A percentile compares a stretch with the other conserved stretches of the same genome.
Evolutionary conservation across 37 sponge, comb jelly and placozoan genomes (phyloP).

Genomic region (Halichondria panicea): DNA sequence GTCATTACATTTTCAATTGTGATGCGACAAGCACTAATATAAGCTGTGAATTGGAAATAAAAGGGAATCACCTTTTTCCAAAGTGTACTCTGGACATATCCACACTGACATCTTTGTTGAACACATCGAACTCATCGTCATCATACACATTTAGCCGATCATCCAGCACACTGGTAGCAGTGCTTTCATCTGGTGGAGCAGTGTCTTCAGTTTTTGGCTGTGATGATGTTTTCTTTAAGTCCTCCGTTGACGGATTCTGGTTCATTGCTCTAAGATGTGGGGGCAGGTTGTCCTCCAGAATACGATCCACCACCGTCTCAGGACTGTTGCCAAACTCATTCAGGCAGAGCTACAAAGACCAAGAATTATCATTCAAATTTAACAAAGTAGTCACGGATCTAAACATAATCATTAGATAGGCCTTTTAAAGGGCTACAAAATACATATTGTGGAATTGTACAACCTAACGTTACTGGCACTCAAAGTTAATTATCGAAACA

Average conservation of each 20-base stretch:
- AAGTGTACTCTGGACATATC: constrained; percentile 59
- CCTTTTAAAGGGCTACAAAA: background rate
- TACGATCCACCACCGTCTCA: constrained; percentile 17
- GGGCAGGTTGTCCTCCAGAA: constrained; percentile 39
- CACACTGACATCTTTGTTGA: constrained; percentile 40
- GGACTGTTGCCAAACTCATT: constrained; percentile 21
- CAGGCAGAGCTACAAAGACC: constrained; percentile 31
- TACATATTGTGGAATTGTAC: background rate
- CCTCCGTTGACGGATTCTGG: background rate
- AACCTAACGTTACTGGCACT: background rate
- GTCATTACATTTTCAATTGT: background rate
- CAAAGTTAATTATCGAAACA: background rate
- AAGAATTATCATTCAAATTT: background rate
- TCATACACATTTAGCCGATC: constrained; percentile 58
- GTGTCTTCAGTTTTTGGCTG: background rate
- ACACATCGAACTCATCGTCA: constrained; percentile 81
- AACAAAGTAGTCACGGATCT: background rate
- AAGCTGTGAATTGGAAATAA: no score
- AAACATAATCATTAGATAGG: background rate
- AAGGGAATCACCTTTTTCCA: constrained; percentile 63
- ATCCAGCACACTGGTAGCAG: constrained; percentile 13
- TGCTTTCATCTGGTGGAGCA: background rate
- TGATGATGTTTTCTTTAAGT: background rate
- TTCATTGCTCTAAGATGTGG: constrained; percentile 30
- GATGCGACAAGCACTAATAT: background rate